Percentiles rank a stretch among this genome's conserved stretches.
Evolutionary conservation across 2,797 vertebrate species (phyloP).

Genomic region (Myotis planiceps): DNA sequence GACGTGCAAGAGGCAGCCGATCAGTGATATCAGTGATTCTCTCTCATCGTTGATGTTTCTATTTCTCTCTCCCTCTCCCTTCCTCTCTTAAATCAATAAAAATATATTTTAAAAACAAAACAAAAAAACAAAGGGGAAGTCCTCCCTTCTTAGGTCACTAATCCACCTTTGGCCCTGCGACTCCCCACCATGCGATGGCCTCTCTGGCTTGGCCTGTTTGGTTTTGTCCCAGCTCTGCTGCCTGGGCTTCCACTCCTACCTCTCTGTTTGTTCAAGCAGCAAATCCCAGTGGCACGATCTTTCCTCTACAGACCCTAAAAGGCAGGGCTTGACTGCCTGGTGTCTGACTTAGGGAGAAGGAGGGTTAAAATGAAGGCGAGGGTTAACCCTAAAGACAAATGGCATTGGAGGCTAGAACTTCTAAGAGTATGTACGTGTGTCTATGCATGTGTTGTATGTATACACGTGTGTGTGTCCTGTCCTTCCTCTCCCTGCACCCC

Average conservation of each 20-base stretch:
- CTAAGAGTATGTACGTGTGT: background rate
- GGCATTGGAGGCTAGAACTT: background rate
- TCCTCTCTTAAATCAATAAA: too few species aligned
- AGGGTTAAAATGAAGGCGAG: background rate
- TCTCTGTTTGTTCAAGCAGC: constrained; percentile 13
- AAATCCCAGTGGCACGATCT: background rate
- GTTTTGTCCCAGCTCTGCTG: background rate
- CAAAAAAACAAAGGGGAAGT: background rate
- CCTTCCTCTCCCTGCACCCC: background rate
- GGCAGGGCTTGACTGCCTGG: background rate
- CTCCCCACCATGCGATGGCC: background rate
- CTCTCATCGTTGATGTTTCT: too few species aligned
- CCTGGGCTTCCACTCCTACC: background rate
- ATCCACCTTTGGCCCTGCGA: background rate
- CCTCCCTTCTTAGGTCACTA: background rate
- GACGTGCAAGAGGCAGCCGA: too few species aligned
- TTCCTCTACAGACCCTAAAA: background rate
- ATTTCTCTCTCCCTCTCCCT: too few species aligned
- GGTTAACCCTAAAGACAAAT: background rate
- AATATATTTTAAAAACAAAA: too few species aligned
- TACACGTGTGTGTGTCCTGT: background rate
- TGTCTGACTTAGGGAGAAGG: background rate
- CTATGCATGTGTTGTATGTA: background rate
- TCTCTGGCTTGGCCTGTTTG: background rate
- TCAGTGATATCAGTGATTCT: too few species aligned